phyloP scores from a whole-genome alignment of 2,113 vertebrate genomes.

The Phodopus roborovskii region DNA sequence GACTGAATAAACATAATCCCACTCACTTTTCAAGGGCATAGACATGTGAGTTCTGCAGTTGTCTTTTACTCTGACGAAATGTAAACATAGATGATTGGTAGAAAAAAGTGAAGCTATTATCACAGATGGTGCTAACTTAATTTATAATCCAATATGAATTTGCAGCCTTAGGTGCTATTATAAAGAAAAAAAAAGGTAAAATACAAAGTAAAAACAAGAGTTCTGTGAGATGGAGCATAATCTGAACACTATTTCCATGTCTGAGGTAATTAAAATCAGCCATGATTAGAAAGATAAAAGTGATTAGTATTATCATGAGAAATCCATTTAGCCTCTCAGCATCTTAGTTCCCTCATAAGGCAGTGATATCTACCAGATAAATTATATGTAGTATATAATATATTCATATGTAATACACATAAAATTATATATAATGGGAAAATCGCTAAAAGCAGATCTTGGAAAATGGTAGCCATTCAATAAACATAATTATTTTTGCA shows the following conservation, averaged over 20 bases:
- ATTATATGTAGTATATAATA: not conserved
- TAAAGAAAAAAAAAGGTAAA: not conserved
- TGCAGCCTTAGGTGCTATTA: not conserved
- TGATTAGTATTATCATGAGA: not conserved
- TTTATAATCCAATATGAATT: not conserved
- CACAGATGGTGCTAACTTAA: constrained; percentile 4
- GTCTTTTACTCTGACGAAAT: not conserved
- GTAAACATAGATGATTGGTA: not conserved
- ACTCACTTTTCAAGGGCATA: constrained; percentile 17
- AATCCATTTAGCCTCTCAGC: not conserved
- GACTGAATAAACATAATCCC: not conserved
- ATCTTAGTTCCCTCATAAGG: not conserved
- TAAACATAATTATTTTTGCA: not conserved
- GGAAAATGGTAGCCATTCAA: not conserved
- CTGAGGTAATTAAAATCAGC: not conserved
- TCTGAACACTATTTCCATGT: not conserved
- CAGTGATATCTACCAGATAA: not conserved
- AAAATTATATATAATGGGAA: constrained; percentile 27
- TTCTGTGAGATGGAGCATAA: not conserved
- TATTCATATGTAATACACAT: too few species aligned
- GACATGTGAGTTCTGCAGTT: not conserved
- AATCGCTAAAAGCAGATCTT: not conserved
- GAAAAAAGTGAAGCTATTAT: not conserved
- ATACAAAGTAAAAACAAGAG: not conserved
- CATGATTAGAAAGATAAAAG: not conserved